Evolutionary conservation across 2,888 invertebrate species (phyloP), one percentile per base, ranked within the genome.

Genomic region (Diplolepis rosae): DNA sequence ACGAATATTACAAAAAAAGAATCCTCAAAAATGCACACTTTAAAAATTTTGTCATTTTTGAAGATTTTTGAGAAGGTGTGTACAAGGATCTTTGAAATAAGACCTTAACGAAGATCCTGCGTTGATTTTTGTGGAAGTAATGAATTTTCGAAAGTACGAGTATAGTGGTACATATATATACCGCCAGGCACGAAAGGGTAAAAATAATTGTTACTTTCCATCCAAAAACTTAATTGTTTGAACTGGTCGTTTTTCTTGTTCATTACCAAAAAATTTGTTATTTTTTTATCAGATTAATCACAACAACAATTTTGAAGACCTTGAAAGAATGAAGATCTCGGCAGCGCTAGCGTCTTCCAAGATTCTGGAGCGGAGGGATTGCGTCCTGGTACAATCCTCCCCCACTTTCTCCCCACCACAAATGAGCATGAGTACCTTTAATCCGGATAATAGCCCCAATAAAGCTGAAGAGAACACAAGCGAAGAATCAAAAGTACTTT

Each of bases 241-340:
- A 15, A 42, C 35, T 35, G 15, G 27, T n/a, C n/a, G n/a, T n/a
- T n/a, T n/a, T n/a, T n/a, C n/a, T n/a, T n/a, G n/a, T n/a, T n/a
- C n/a, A n/a, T n/a, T n/a, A n/a, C n/a, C n/a, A 15, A 66, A 56
- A 48, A 68, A 54, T 61, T 45, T 22, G 7, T 66, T 56, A 18
- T 24, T 4, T 24, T 48, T 65, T n/a, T 70, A 69, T n/a, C 69
- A 87, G 87, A 82, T 82, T 54, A 84, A 83, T 71, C 81, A 82
- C 75, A 86, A 86, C 74, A 87, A 85, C 75, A 86, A 85, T 68
- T 73, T 82, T 54, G 82, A 83, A 70, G 80, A 76, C 73, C 82
- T 84, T 74, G 79, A 78, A 65, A 72, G 70, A 56, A 88, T 88
- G 88, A 88, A 87, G 79, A 88, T 88, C 75, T 88, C 88, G 69